phyloP scores from a whole-genome alignment of 2,113 vertebrate genomes.

The Onychorhynchus coronatus region DNA sequence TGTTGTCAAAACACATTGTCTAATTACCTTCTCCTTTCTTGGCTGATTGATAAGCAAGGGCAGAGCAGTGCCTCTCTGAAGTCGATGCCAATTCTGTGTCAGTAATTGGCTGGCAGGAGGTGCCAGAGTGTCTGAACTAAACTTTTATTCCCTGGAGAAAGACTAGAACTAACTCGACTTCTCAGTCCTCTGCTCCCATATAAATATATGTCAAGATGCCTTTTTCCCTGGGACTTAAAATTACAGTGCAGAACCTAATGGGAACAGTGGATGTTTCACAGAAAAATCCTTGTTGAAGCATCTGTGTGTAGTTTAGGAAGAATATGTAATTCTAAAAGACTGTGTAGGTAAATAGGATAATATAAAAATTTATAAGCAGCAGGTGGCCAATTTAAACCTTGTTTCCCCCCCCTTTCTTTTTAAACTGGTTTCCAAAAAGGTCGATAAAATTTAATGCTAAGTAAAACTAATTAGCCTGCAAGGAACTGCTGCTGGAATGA shows the following conservation, averaged over 20 bases:
- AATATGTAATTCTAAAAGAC: slow-evolving; percentile 44
- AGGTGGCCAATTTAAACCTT: slow-evolving; percentile 23
- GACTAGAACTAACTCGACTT: slow-evolving; percentile 23
- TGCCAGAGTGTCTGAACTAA: slow-evolving; percentile 13
- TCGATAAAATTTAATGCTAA: slow-evolving; percentile 40
- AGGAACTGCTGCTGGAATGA: slow-evolving; percentile 57
- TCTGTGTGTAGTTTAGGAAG: slow-evolving; percentile 1
- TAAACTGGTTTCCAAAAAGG: not conserved
- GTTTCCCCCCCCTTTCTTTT: not conserved
- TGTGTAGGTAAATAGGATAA: slow-evolving; percentile 19
- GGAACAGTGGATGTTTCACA: slow-evolving; percentile 14
- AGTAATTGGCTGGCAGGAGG: slow-evolving; percentile 47
- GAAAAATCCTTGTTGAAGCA: not conserved
- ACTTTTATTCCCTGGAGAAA: slow-evolving; percentile 37
- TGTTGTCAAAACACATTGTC: slow-evolving; percentile 63
- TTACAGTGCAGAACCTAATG: slow-evolving; percentile 24
- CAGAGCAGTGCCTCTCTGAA: slow-evolving; percentile 57
- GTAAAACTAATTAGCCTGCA: slow-evolving; percentile 48
- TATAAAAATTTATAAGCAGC: slow-evolving; percentile 30
- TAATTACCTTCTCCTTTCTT: slow-evolving; percentile 61
- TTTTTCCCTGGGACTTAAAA: slow-evolving; percentile 35
- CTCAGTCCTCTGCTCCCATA: not conserved
- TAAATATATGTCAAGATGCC: not conserved
- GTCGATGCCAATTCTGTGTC: slow-evolving; percentile 16
- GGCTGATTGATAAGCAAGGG: slow-evolving; percentile 60